Percentiles rank a stretch among this genome's conserved stretches.
Conservation (phyloP, 2,113 vertebrate species). For the Phocoena phocoena region DNA sequence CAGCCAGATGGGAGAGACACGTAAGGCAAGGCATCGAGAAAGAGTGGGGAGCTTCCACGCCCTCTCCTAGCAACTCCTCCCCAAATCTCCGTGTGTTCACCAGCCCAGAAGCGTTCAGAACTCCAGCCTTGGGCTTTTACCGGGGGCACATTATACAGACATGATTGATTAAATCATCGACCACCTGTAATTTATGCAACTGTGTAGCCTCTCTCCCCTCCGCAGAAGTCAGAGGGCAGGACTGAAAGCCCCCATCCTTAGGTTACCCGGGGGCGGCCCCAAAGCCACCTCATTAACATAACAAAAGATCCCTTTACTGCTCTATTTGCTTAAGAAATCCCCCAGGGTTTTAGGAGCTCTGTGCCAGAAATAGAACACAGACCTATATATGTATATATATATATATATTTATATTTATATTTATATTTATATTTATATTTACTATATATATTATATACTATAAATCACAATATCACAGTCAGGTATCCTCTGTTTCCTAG, state of each 20-base stretch:
- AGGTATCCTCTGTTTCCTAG: not conserved
- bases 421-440: not conserved
- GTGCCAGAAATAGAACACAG: not conserved
- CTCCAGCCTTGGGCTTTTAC: not conserved
- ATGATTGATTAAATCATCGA: not conserved
- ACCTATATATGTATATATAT: not conserved
- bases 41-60: rapidly evolving
- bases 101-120: too few relatives aligned
- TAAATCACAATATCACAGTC: not conserved
- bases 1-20: too few relatives aligned
- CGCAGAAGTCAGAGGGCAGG: not conserved
- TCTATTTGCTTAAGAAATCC: not conserved
- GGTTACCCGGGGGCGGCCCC: not conserved
- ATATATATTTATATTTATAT: too few relatives aligned
- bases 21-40: not conserved
- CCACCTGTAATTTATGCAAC: too few relatives aligned
- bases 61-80: not conserved
- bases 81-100: not conserved
- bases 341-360: not conserved
- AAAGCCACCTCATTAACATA: not conserved
- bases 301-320: not conserved
- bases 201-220: not conserved
- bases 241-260: not conserved
- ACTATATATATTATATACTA: not conserved
- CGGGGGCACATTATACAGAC: not conserved